phyloP scores from a whole-genome alignment of 2,113 vertebrate genomes.

The Eublepharis macularius region DNA sequence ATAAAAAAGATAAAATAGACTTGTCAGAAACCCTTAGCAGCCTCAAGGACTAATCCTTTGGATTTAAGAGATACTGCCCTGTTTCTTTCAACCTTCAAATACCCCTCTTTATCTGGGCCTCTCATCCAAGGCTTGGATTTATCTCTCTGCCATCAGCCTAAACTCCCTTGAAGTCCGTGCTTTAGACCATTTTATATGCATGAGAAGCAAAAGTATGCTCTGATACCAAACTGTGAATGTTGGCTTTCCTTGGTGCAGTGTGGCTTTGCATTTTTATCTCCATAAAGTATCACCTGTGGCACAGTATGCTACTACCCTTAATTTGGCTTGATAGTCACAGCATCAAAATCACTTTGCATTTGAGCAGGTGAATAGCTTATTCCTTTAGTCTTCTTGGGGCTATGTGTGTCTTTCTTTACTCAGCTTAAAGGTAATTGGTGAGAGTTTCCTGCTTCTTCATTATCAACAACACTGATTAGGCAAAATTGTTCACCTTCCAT shows the following conservation, averaged over 20 bases:
- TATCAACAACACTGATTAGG: background rate
- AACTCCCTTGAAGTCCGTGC: background rate
- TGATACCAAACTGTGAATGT: background rate
- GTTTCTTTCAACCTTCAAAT: conserved; percentile 33
- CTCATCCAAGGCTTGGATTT: background rate
- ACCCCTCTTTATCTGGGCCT: conserved; percentile 23
- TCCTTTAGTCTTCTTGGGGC: background rate
- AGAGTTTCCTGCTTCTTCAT: background rate
- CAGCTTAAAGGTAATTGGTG: background rate
- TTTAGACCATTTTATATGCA: conserved; percentile 4
- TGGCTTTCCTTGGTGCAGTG: background rate
- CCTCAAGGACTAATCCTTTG: conserved; percentile 19
- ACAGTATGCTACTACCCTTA: background rate
- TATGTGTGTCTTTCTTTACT: too few species aligned
- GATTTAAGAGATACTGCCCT: conserved; percentile 18
- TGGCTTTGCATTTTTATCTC: background rate
- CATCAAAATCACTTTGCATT: too few species aligned
- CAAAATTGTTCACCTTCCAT: background rate
- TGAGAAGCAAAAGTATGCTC: background rate
- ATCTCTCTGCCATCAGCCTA: conserved; percentile 4
- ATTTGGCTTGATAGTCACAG: background rate
- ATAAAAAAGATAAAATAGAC: conserved; percentile 8
- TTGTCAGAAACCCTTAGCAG: conserved; percentile 3
- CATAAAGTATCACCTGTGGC: background rate
- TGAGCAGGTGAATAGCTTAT: background rate